Evolutionary conservation across 2,888 invertebrate species (phyloP).

Genomic region (Stratiomys singularior): DNA sequence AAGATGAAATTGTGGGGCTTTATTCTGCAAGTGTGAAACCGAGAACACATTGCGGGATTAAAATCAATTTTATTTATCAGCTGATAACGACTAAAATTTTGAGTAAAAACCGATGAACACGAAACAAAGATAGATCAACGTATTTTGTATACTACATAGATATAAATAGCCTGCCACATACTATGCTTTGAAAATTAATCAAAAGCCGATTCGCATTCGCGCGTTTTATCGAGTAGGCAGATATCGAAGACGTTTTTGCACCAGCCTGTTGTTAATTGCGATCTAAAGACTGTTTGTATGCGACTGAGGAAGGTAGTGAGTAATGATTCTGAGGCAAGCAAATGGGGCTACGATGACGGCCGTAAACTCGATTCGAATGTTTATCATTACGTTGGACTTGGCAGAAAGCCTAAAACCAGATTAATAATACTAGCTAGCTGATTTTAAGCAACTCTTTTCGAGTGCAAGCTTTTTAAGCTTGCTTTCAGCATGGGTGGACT

Average conservation of each 20-base stretch:
- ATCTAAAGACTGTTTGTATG: no score
- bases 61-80: conserved; percentile 36
- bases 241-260: no score
- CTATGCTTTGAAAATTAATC: neutral
- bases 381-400: no score
- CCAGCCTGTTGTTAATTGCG: no score
- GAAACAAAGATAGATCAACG: conserved; percentile 6
- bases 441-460: no score
- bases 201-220: neutral
- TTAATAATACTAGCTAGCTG: no score
- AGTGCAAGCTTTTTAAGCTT: no score
- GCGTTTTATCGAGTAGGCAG: neutral
- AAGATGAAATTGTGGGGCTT: conserved; percentile 21
- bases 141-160: neutral
- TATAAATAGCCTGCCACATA: conserved; percentile 19
- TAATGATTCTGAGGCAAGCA: neutral
- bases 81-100: conserved; percentile 31
- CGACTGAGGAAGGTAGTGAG: neutral
- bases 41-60: conserved; percentile 6
- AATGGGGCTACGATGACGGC: no score
- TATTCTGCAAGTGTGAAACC: neutral
- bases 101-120: conserved; percentile 7
- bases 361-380: no score
- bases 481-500: no score
- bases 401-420: no score